phyloP scores from a whole-genome alignment of 2,888 invertebrate species.

The Apoderus coryli region DNA sequence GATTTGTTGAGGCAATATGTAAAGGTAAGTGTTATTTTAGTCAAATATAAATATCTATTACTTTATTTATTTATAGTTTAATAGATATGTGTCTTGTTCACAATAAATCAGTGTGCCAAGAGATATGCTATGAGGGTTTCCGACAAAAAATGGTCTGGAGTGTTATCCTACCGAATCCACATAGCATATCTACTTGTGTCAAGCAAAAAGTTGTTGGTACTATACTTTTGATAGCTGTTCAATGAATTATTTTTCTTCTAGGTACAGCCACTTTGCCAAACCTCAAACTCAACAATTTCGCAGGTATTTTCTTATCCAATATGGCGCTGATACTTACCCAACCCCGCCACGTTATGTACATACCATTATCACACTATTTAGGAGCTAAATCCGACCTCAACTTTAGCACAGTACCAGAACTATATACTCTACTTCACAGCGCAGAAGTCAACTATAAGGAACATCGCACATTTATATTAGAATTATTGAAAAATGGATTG shows the following conservation, averaged over 20 bases:
- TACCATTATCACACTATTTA: conserved; percentile 40
- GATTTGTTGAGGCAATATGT: conserved; percentile 51
- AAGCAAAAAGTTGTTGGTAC: too few species aligned
- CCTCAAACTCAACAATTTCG: conserved; percentile 29
- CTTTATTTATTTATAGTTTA: too few species aligned
- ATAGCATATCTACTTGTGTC: too few species aligned
- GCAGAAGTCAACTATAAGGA: conserved; percentile 52
- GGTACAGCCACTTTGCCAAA: conserved; percentile 22
- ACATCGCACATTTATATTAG: conserved; percentile 64
- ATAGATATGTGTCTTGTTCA: too few species aligned
- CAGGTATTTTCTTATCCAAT: conserved; percentile 55
- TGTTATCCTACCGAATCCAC: too few species aligned
- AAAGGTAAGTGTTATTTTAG: conserved; percentile 36
- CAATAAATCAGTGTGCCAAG: too few species aligned
- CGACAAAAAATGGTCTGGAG: too few species aligned
- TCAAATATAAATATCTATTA: too few species aligned
- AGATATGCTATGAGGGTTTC: too few species aligned
- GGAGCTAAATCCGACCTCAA: conserved; percentile 54
- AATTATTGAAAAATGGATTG: conserved; percentile 61
- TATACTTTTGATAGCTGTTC: too few species aligned
- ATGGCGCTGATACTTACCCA: conserved; percentile 56
- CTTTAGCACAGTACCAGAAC: conserved; percentile 71
- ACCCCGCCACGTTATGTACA: conserved; percentile 62
- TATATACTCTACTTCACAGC: conserved; percentile 71
- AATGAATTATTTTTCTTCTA: conserved; percentile 13